Evolutionary conservation across 2,888 invertebrate genomes (phyloP), one percentile per base, ranked within the genome.

Genomic region (Drosophila aldrichi): DNA sequence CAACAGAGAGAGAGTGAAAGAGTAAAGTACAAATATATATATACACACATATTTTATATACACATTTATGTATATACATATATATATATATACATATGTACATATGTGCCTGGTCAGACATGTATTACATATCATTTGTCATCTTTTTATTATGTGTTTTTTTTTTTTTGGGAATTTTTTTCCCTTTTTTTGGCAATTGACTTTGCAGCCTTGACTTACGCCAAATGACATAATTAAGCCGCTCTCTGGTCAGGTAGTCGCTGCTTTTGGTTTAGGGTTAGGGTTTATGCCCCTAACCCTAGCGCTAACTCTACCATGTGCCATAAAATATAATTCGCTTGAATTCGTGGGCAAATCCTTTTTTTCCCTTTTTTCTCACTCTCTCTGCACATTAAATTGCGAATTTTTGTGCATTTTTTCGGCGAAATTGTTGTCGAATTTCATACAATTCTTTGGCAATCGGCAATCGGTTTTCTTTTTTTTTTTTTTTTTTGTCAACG

Each of bases 141-240:
- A 49, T 70, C 41, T 51, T 80, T 80, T 76, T 66, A 55, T 66
- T 62, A 49, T 61, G 36, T 62, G 32, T 57, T 32, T 6, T 9
- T 22, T 60, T 40, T 12, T 40, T 69, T 54, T 76, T 63, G 49
- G 29, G 59, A 34, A 44, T 12, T 70, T 70, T 77, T 63, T 25
- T 29, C 34, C 40, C 8, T 55, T 59, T 65, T 74, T 79, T 65
- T 56, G 59, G 90, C 86, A 85, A 88, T 83, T 83, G 88, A 83
- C 90, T 83, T 83, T 82, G 71, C 70, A 82, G 83, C 83, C 89
- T 84, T 84, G 83, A 90, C 90, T 90, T 90, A 65, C 77, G 86
- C 76, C 80, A 84, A 84, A 84, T 84, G 83, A 86, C 90, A 84
- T 84, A 84, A 90, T 90, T 88, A 84, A 72, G 70, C 69, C 71